Evolutionary conservation across 2,888 invertebrate genomes (phyloP), one percentile per base, ranked within the genome.

Genomic region (Athetis lepigone): DNA sequence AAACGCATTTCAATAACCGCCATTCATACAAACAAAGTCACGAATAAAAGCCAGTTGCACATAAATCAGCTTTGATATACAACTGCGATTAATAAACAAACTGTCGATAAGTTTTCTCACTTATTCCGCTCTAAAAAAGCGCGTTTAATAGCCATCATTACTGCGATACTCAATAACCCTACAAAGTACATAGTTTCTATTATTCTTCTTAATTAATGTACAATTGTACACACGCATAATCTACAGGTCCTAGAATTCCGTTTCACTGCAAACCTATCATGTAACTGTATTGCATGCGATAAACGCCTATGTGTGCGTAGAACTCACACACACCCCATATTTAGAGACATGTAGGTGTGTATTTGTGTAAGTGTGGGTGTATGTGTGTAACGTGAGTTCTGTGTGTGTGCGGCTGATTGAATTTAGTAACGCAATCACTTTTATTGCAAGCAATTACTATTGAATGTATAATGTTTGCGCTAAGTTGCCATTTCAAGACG

Each of bases 401-500:
- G 52, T 59, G 55, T 63, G 64, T 62, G 70, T 57, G 71, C 46
- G 43, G 70, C 69, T 80, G 85, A 81, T 85, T 82, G 82, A 77
- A 81, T 81, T 81, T 73, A 77, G 80, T 75, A 81, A 80, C 78
- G 80, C 81, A 84, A 82, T 85, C 82, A 70, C 63, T 80, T 81
- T 83, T 80, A 85, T 82, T 81, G 83, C 84, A 79, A 72, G 85
- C 86, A 85, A 87, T 87, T 85, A 86, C 79, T 68, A 79, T 72
- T 81, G 77, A 82, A 83, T 84, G 70, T 81, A 82, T 85, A 84
- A 86, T 70, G 76, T 73, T 68, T 60, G 63, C 67, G 62, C 33
- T 77, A 65, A 67, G 70, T 63, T 67, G 66, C 49, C 54, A 68
- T 75, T 77, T 66, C 57, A 62, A 52, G 62, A 65, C 37, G 63